Evolutionary conservation across 2,113 vertebrate species (phyloP).

Genomic region (Otolemur garnettii): DNA sequence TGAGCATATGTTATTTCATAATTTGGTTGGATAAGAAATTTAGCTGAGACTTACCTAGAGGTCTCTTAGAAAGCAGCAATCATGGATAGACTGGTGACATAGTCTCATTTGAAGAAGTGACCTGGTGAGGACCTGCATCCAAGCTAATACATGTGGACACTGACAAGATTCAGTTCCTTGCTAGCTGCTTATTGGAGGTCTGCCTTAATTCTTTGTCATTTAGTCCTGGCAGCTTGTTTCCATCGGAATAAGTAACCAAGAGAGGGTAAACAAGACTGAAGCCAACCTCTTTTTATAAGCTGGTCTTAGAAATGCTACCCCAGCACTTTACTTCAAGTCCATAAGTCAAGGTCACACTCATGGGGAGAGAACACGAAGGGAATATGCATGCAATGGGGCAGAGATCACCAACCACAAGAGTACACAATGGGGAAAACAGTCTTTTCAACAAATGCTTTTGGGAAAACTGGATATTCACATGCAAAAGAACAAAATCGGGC

Average conservation of each 20-base stretch:
- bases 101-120: background rate
- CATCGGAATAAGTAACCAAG: too few species aligned
- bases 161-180: background rate
- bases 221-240: background rate
- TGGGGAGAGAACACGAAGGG: background rate
- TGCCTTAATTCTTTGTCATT: background rate
- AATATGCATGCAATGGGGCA: background rate
- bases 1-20: background rate
- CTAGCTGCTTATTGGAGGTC: background rate
- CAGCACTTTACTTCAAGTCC: background rate
- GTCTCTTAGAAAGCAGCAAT: fast-evolving
- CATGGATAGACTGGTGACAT: fast-evolving
- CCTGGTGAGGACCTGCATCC: background rate
- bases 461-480: too few species aligned
- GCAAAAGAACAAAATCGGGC: background rate
- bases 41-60: background rate
- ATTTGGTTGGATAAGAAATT: background rate
- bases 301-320: background rate
- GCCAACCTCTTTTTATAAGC: background rate
- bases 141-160: fast-evolving
- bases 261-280: background rate
- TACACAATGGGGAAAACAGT: background rate
- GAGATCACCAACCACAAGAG: fast-evolving
- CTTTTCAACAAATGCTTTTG: too few species aligned
- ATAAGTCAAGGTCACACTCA: background rate